A percentile compares a stretch with the other conserved stretches of the same genome.
Evolutionary conservation across 64 coral and sea anemone genomes (phyloP).

Genomic region (Dendrophyllia cribrosa): DNA sequence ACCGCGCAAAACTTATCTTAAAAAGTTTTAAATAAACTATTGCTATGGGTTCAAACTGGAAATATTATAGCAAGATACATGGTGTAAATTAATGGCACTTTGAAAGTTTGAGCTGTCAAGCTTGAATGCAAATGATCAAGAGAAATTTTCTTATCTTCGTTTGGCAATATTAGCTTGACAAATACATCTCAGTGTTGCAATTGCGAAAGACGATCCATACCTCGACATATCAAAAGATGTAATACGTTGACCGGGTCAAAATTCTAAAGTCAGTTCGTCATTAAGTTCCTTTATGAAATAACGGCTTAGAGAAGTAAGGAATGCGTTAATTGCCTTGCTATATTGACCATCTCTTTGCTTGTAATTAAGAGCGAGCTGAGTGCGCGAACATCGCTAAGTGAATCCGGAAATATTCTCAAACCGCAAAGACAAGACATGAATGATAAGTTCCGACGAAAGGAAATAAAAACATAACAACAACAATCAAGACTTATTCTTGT

Average conservation of each 20-base stretch:
- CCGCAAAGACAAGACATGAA: neutral
- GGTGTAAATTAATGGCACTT: neutral
- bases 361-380: neutral
- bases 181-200: too few relatives aligned
- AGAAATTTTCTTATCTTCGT: too few relatives aligned
- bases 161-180: too few relatives aligned
- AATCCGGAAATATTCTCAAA: slow-evolving; percentile 11
- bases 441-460: neutral
- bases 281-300: neutral
- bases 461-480: neutral
- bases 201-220: too few relatives aligned
- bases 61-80: neutral
- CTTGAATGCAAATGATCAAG: neutral
- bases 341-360: neutral
- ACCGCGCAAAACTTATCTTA: too few relatives aligned
- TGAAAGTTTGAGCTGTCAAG: neutral
- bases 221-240: too few relatives aligned
- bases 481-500: neutral
- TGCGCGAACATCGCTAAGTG: neutral
- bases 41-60: too few relatives aligned
- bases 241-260: neutral
- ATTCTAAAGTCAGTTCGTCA: neutral
- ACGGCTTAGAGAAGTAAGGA: neutral
- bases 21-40: too few relatives aligned
- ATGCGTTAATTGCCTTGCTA: neutral